Conservation (phyloP, 2,888 invertebrate species). For the Chouioia cunea region DNA sequence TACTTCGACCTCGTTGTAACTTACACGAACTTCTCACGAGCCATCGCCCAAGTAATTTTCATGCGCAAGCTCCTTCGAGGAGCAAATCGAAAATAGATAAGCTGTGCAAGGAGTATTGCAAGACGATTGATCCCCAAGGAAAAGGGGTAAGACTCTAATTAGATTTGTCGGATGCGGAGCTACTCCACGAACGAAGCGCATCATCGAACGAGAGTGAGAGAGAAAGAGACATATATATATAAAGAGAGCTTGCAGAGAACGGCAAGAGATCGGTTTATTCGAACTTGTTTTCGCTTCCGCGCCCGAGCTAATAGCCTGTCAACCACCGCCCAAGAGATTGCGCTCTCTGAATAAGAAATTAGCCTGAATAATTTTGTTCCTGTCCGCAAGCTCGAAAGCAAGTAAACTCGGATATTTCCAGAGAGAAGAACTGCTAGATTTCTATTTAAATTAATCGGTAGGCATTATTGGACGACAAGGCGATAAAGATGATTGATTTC, state of each 20-base stretch:
- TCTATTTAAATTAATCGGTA: slow-evolving; percentile 47
- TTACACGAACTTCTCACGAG: too few relatives aligned
- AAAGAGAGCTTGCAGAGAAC: background rate
- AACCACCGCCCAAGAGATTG: slow-evolving; percentile 40
- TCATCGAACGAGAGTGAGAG: background rate
- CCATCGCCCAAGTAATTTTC: background rate
- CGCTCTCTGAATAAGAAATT: slow-evolving; percentile 48
- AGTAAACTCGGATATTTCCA: background rate
- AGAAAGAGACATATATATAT: too few relatives aligned
- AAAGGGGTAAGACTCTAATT: slow-evolving; percentile 50
- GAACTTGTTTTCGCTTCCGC: slow-evolving; percentile 44
- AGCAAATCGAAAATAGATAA: slow-evolving; percentile 1
- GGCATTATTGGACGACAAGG: slow-evolving; percentile 1
- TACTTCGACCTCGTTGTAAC: too few relatives aligned
- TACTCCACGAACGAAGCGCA: background rate
- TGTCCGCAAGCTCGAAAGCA: background rate
- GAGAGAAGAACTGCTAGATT: slow-evolving; percentile 10
- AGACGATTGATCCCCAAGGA: slow-evolving; percentile 39
- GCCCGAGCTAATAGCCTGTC: slow-evolving; percentile 47
- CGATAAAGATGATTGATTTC: too few relatives aligned
- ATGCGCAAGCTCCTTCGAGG: background rate
- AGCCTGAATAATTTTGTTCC: slow-evolving; percentile 47
- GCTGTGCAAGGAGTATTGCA: background rate
- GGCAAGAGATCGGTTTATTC: slow-evolving; percentile 44
- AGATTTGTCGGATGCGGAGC: slow-evolving; percentile 47